Conservation (phyloP, 2,113 vertebrate species). For the Varanus komodoensis region DNA sequence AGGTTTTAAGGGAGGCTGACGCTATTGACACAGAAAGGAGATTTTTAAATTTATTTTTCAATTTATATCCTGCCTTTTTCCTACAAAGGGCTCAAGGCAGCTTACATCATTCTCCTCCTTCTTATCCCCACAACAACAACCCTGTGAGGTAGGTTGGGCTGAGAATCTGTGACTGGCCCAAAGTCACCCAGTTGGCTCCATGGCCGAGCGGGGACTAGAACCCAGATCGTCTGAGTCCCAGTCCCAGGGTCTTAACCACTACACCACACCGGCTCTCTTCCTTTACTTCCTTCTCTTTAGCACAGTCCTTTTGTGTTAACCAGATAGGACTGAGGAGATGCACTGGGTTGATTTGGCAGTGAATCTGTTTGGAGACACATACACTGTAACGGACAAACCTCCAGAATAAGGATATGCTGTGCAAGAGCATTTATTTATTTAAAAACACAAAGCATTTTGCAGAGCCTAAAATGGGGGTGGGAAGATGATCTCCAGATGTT, state of each 20-base stretch:
- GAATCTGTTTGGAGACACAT: constrained; percentile 43
- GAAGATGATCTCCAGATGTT: background rate
- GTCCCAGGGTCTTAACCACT: no score
- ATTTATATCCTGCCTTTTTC: no score
- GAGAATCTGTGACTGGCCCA: no score
- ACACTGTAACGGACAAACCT: constrained; percentile 51
- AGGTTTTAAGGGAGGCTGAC: constrained; percentile 49
- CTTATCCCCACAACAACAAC: no score
- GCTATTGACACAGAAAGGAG: constrained; percentile 47
- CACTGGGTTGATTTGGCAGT: constrained; percentile 54
- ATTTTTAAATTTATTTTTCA: no score
- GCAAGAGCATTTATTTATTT: background rate
- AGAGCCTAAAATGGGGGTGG: background rate
- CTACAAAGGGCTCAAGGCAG: no score
- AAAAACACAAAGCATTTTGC: constrained; percentile 15
- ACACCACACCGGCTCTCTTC: no score
- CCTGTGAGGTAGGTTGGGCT: no score
- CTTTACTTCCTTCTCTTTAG: constrained; percentile 21
- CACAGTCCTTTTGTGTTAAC: constrained; percentile 45
- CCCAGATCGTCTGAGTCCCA: no score
- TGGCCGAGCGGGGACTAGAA: no score
- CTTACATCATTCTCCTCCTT: no score
- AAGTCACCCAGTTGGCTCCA: no score
- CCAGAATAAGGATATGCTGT: background rate
- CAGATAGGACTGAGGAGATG: constrained; percentile 59